Conservation (phyloP, 2,113 vertebrate species). For the Lasiurus cinereus region DNA sequence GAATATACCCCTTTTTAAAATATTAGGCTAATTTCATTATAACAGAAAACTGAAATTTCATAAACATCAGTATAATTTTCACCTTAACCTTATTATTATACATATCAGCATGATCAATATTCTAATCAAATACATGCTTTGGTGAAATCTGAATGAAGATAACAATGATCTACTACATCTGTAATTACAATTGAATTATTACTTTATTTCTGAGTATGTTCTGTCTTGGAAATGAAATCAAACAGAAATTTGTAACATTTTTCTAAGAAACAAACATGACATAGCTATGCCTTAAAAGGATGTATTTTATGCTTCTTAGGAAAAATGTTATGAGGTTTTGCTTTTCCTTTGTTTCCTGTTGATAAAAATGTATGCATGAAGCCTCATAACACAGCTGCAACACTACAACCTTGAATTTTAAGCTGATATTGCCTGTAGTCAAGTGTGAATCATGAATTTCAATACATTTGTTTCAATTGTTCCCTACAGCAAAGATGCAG, state of each 20-base stretch:
- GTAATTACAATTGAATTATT: constrained; percentile 31
- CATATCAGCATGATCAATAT: not conserved
- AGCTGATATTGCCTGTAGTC: constrained; percentile 75
- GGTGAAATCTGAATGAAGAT: not conserved
- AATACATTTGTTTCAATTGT: constrained; percentile 79
- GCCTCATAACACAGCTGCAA: constrained; percentile 60
- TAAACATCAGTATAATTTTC: constrained; percentile 1
- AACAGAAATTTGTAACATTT: constrained; percentile 6
- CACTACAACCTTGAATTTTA: constrained; percentile 79
- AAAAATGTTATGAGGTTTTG: constrained; percentile 50
- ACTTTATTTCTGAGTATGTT: not conserved
- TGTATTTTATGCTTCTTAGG: constrained; percentile 7
- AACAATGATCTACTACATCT: not conserved
- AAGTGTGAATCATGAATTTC: constrained; percentile 80
- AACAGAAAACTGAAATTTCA: not conserved
- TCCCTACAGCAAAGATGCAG: constrained; percentile 72
- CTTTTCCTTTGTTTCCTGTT: constrained; percentile 63
- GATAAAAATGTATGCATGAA: constrained; percentile 66
- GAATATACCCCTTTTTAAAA: not conserved
- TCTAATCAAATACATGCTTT: not conserved
- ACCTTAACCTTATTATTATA: not conserved
- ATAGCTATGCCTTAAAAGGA: not conserved
- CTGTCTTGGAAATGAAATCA: not conserved
- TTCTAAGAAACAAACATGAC: constrained; percentile 36
- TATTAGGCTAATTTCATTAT: not conserved